These are phyloP conservation scores for Hypselothyrea guttata DNA, from an alignment of 2,888 invertebrate species.

Conservation along the genomic window DNA sequence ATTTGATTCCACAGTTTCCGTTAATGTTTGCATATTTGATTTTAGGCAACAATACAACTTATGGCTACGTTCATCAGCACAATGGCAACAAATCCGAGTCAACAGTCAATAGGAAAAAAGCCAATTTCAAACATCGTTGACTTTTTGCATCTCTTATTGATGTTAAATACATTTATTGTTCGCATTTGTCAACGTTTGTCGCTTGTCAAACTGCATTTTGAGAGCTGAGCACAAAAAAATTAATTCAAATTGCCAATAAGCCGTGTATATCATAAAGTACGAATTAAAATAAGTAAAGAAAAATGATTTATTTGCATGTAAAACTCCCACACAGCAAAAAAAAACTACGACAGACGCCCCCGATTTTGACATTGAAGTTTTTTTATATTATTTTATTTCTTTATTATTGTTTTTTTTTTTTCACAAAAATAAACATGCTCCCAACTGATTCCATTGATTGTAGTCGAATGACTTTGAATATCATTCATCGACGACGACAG, in stretches of 20 bases:
- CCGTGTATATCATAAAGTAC: constrained; percentile 26
- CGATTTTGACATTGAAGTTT: constrained; percentile 67
- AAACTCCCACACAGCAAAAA: constrained; percentile 42
- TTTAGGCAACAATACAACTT: constrained; percentile 20
- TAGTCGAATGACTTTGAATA: constrained; percentile 27
- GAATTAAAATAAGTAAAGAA: constrained; percentile 20
- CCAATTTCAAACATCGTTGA: no score
- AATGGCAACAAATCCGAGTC: neutral
- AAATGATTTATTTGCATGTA: constrained; percentile 18
- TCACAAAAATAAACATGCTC: constrained; percentile 21
- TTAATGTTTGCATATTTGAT: constrained; percentile 40
- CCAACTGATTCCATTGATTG: constrained; percentile 15
- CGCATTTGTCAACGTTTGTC: constrained; percentile 14
- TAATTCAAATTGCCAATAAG: constrained; percentile 36
- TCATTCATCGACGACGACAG: constrained; percentile 26
- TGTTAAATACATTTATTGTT: constrained; percentile 13
- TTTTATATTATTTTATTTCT: neutral
- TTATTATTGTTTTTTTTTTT: constrained; percentile 3
- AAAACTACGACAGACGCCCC: constrained; percentile 43
- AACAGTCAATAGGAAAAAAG: constrained; percentile 5
- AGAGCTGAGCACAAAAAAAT: constrained; percentile 19
- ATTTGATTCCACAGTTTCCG: constrained; percentile 40
- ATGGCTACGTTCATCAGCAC: no score
- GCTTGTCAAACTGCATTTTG: neutral
- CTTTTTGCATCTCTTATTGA: constrained; percentile 43